phyloP scores from a whole-genome alignment of 2,888 invertebrate species.

The Archips xylosteana region DNA sequence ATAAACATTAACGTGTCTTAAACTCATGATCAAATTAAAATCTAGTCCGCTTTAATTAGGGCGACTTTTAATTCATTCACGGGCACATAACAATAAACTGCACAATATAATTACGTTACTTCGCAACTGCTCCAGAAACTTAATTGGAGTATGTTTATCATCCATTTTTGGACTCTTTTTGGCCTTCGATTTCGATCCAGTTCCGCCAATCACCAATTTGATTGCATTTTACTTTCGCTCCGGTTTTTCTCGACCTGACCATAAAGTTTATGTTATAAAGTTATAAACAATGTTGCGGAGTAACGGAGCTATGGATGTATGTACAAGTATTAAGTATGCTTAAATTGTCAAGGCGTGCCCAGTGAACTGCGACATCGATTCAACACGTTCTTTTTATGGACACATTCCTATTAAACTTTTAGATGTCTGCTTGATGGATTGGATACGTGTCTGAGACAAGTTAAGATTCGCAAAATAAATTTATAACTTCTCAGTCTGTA shows the following conservation, averaged over 20 bases:
- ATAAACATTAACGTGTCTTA: conserved; percentile 26
- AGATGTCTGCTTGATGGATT: not conserved
- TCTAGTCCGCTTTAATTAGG: conserved; percentile 26
- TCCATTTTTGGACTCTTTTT: conserved; percentile 75
- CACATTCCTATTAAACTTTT: not conserved
- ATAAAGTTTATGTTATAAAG: conserved; percentile 44
- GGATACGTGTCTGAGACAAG: not conserved
- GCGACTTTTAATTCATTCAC: conserved; percentile 23
- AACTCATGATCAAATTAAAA: conserved; percentile 30
- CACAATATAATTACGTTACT: conserved; percentile 49
- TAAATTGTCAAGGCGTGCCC: not conserved
- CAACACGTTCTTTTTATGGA: conserved; percentile 21
- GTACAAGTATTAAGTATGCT: conserved; percentile 16
- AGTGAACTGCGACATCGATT: conserved; percentile 22
- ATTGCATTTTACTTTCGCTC: conserved; percentile 71
- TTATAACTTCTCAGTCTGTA: too few species aligned
- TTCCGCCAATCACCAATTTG: conserved; percentile 74
- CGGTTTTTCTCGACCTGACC: conserved; percentile 75
- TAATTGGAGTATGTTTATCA: conserved; percentile 58
- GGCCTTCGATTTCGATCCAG: conserved; percentile 69
- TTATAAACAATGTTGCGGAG: conserved; percentile 29
- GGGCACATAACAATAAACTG: conserved; percentile 33
- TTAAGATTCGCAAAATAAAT: too few species aligned
- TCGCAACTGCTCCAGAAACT: conserved; percentile 57
- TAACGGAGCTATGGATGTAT: not conserved